Conservation (phyloP, 2,113 vertebrate species). For the Scytalopus superciliaris region DNA sequence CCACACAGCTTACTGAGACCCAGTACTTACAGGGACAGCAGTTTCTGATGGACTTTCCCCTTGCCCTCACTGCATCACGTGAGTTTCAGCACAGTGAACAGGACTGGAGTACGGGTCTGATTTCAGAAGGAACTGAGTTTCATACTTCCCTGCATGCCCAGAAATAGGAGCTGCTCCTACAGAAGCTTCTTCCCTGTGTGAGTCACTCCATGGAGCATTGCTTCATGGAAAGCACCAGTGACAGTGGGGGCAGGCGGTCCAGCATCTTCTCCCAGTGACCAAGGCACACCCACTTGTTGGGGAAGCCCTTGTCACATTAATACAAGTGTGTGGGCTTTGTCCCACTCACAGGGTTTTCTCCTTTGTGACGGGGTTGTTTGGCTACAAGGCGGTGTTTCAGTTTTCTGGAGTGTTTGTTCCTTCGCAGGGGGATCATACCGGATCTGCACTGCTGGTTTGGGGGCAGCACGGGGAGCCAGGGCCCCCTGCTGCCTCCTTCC, state of each 20-base stretch:
- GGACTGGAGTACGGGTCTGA: background rate
- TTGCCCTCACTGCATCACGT: background rate
- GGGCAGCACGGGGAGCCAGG: background rate
- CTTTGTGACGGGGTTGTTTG: rapidly evolving
- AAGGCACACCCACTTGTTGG: rapidly evolving
- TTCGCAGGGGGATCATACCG: background rate
- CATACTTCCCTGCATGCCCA: background rate
- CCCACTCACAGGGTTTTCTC: background rate
- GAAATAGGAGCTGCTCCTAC: background rate
- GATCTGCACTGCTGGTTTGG: background rate
- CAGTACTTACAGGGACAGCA: rapidly evolving
- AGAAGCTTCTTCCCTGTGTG: background rate
- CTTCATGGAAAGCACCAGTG: background rate
- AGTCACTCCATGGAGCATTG: rapidly evolving
- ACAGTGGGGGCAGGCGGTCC: background rate
- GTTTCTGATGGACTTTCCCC: background rate
- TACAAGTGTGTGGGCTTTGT: background rate
- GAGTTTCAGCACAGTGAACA: background rate
- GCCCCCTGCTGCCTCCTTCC: background rate
- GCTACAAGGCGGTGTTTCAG: rapidly evolving
- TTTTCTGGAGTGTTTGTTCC: background rate
- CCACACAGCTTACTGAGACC: background rate
- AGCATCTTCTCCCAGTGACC: background rate
- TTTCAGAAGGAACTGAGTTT: background rate
- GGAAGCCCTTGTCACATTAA: background rate